Percentiles rank a stretch among this genome's conserved stretches.
Evolutionary conservation across 1,140 invertebrate species (phyloP).

Genomic region (Drosophila ercepeae): DNA sequence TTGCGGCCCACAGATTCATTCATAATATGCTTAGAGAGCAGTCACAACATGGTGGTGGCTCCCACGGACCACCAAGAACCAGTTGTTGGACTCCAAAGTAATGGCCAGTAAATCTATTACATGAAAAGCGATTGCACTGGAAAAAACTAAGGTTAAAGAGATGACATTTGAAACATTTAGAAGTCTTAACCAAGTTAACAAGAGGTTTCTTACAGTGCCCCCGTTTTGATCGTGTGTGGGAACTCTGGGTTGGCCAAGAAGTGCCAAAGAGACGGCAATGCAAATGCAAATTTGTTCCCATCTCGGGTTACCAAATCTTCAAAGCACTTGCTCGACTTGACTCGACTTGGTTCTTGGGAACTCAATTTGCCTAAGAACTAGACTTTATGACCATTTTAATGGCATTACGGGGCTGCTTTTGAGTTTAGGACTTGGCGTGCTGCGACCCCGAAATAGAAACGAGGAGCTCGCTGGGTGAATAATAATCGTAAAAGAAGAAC

Average conservation of each 20-base stretch:
- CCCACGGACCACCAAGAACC: conserved; percentile 58
- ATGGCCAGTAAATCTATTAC: conserved; percentile 39
- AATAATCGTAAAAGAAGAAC: conserved; percentile 46
- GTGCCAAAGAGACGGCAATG: conserved; percentile 9
- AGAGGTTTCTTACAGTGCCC: conserved; percentile 1
- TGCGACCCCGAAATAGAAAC: conserved; percentile 1
- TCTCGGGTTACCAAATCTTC: conserved; percentile 44
- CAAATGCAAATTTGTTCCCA: conserved; percentile 42
- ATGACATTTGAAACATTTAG: too few species aligned
- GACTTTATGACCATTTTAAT: conserved; percentile 39
- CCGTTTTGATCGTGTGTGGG: conserved; percentile 65
- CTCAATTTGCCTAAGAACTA: conserved; percentile 33
- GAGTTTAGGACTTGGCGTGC: conserved; percentile 22
- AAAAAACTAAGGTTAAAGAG: background rate
- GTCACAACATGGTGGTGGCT: conserved; percentile 45
- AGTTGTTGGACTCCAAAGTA: conserved; percentile 45
- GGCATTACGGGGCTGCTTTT: conserved; percentile 30
- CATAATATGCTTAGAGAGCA: conserved; percentile 39
- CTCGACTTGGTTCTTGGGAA: conserved; percentile 35
- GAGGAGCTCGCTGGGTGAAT: conserved; percentile 21
- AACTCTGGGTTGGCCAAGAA: conserved; percentile 41
- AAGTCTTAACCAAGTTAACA: too few species aligned
- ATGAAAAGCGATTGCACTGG: background rate
- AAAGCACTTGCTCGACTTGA: conserved; percentile 5
- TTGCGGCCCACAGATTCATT: conserved; percentile 18